phyloP scores from a whole-genome alignment of 2,888 invertebrate genomes.

The Scaptomyza tumidula region DNA sequence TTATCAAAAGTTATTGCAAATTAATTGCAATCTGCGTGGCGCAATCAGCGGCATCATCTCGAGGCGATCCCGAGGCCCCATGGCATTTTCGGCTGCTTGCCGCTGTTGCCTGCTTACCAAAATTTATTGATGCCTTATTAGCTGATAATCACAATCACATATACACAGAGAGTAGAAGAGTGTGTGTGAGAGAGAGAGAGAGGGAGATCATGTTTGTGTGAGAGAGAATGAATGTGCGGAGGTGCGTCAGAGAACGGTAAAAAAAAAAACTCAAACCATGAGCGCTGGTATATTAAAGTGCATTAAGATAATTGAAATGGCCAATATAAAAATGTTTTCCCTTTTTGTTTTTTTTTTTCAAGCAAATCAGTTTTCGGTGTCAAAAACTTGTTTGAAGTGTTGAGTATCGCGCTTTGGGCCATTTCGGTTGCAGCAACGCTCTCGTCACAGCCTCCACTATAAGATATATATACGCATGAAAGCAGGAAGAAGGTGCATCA shows the following conservation, averaged over 20 bases:
- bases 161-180: slow-evolving; percentile 11
- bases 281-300: slow-evolving; percentile 73
- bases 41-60: slow-evolving; percentile 71
- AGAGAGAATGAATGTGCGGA: slow-evolving; percentile 7
- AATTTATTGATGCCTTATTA: slow-evolving; percentile 83
- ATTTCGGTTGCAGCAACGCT: slow-evolving; percentile 59
- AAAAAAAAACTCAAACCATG: slow-evolving; percentile 60
- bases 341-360: slow-evolving; percentile 52
- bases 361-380: slow-evolving; percentile 63
- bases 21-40: slow-evolving; percentile 79
- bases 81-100: slow-evolving; percentile 66
- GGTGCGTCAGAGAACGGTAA: slow-evolving; percentile 73
- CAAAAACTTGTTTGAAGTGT: slow-evolving; percentile 78
- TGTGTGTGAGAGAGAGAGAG: not conserved
- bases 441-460: slow-evolving; percentile 33
- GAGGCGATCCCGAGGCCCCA: slow-evolving; percentile 57
- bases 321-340: slow-evolving; percentile 80
- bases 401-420: slow-evolving; percentile 77
- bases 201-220: not conserved
- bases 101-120: slow-evolving; percentile 73
- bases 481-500: slow-evolving; percentile 19
- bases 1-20: slow-evolving; percentile 81
- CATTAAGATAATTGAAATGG: slow-evolving; percentile 83
- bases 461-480: slow-evolving; percentile 1
- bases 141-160: slow-evolving; percentile 81